Evolutionary conservation across 2,797 vertebrate species (phyloP).

Genomic region (Odontamblyopus lacepedii): DNA sequence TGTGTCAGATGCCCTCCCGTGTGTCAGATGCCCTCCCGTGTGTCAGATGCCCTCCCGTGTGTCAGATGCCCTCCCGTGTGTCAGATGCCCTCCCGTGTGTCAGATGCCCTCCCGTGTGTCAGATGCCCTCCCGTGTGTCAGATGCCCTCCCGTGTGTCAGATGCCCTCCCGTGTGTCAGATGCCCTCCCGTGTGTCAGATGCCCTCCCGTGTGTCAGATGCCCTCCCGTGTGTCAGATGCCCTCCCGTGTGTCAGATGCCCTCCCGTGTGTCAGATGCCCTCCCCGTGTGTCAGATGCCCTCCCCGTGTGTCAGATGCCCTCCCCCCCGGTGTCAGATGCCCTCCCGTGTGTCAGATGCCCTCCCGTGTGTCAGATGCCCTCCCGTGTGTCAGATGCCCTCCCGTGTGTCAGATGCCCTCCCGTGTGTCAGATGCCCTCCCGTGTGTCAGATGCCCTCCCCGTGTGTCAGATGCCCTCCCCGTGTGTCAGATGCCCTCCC

Average conservation of each 20-base stretch:
- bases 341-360: background rate
- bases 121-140: background rate
- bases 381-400: background rate
- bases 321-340: too few species aligned
- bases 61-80: background rate
- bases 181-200: too few species aligned
- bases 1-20: too few species aligned
- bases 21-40: background rate
- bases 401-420: background rate
- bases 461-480: too few species aligned
- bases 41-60: background rate
- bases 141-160: background rate
- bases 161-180: background rate
- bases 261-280: background rate
- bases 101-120: slow-evolving; percentile 2
- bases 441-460: background rate
- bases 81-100: background rate
- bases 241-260: too few species aligned
- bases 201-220: slow-evolving; percentile 4
- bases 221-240: background rate
- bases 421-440: background rate
- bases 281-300: background rate
- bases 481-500: too few species aligned
- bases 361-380: background rate
- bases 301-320: too few species aligned